A percentile compares a stretch with the other conserved stretches of the same genome.
These are phyloP conservation scores for Phalacrocorax carbo DNA, from an alignment of 2,113 vertebrate species.

Conservation along the genomic window DNA sequence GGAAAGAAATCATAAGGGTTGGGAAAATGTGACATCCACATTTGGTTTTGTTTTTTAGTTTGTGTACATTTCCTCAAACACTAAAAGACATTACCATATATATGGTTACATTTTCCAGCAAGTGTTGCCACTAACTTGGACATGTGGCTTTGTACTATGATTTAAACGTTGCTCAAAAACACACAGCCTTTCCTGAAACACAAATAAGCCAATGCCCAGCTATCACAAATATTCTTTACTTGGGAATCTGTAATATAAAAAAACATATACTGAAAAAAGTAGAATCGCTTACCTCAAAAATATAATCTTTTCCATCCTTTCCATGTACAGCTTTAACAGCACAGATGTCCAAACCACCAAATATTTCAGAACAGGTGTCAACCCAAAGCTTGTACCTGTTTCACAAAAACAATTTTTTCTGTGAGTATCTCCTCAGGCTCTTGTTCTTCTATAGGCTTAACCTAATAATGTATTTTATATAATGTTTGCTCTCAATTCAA, in stretches of 20 bases:
- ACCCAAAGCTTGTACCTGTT: slow-evolving; percentile 95
- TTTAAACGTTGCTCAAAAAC: not conserved
- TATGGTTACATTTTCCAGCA: slow-evolving; percentile 49
- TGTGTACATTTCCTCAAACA: slow-evolving; percentile 37
- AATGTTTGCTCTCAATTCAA: not conserved
- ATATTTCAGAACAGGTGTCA: slow-evolving; percentile 93
- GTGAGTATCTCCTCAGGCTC: not conserved
- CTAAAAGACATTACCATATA: not conserved
- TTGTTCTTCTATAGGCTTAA: not conserved
- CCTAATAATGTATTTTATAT: not conserved
- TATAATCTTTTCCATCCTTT: slow-evolving; percentile 97
- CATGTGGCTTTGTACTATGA: slow-evolving; percentile 17
- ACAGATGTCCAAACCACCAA: slow-evolving; percentile 95
- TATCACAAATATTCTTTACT: not conserved
- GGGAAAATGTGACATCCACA: slow-evolving; percentile 8
- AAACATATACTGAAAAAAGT: not conserved
- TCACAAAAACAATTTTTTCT: slow-evolving; percentile 10
- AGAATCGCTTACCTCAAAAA: slow-evolving; percentile 88
- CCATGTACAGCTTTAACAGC: slow-evolving; percentile 97
- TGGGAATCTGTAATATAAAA: not conserved
- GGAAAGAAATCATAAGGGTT: slow-evolving; percentile 16
- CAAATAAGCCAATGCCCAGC: not conserved
- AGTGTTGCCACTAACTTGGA: slow-evolving; percentile 1
- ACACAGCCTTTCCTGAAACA: not conserved
- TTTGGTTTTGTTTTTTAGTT: slow-evolving; percentile 43